Evolutionary conservation across 2,797 vertebrate species (phyloP).

Genomic region (Xiphorhynchus erythropygius): DNA sequence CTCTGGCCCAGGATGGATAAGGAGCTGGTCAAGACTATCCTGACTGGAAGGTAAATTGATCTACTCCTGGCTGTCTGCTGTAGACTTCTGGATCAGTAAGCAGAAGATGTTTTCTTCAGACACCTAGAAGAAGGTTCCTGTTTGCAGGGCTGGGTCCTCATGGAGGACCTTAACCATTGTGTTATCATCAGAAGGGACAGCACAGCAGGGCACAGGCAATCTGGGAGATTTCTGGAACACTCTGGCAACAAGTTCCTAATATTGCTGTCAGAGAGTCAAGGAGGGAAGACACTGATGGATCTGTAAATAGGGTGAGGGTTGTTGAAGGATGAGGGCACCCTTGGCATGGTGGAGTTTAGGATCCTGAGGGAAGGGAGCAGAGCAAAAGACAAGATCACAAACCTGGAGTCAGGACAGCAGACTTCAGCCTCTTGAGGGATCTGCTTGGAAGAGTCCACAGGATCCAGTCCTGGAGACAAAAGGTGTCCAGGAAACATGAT

Average conservation of each 20-base stretch:
- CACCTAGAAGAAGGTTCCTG: not conserved
- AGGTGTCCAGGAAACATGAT: not conserved
- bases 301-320: not conserved
- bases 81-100: rapidly evolving
- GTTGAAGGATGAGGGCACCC: not conserved
- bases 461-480: not conserved
- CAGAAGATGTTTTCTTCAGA: not conserved
- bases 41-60: not conserved
- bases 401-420: not conserved
- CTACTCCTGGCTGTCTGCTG: not conserved
- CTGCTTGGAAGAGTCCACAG: not conserved
- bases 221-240: not conserved
- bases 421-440: not conserved
- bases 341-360: not conserved
- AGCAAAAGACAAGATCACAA: not conserved
- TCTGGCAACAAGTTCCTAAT: not conserved
- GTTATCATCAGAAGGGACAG: not conserved
- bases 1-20: not conserved
- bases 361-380: not conserved
- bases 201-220: not conserved
- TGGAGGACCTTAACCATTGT: not conserved
- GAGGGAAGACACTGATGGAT: not conserved
- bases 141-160: not conserved
- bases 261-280: not conserved
- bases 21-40: not conserved